phyloP scores from a whole-genome alignment of 2,888 invertebrate genomes.

The Ametastegia equiseti region DNA sequence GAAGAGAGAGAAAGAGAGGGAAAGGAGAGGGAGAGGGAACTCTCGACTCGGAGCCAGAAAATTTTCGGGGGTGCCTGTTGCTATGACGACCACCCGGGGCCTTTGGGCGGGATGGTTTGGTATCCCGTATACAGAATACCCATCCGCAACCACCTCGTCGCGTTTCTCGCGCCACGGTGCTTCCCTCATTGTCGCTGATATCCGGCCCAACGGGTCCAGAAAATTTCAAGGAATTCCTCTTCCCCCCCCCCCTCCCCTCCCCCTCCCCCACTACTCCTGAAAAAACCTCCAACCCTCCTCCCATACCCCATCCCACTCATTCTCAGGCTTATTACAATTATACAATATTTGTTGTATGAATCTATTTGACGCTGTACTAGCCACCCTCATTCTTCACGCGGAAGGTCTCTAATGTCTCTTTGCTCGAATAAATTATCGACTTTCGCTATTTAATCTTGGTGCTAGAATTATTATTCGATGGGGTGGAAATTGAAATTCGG shows the following conservation, averaged over 20 bases:
- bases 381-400: no score
- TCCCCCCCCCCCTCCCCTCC: neutral
- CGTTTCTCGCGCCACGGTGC: neutral
- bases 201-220: neutral
- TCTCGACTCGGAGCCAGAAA: conserved; percentile 57
- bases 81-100: conserved; percentile 74
- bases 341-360: no score
- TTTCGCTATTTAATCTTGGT: no score
- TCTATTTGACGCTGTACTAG: no score
- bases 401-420: no score
- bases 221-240: neutral
- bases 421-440: no score
- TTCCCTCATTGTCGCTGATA: conserved; percentile 8
- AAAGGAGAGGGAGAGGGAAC: neutral
- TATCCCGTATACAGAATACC: conserved; percentile 25
- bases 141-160: conserved; percentile 8
- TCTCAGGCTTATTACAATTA: no score
- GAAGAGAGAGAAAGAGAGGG: conserved; percentile 32
- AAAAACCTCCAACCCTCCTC: no score
- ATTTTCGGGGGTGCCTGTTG: conserved; percentile 74
- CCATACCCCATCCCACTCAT: no score
- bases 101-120: conserved; percentile 36
- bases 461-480: no score
- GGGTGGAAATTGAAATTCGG: no score
- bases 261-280: no score